These are phyloP conservation scores for Elachura formosa DNA, from an alignment of 2,113 vertebrate species.

Conservation along the genomic window DNA sequence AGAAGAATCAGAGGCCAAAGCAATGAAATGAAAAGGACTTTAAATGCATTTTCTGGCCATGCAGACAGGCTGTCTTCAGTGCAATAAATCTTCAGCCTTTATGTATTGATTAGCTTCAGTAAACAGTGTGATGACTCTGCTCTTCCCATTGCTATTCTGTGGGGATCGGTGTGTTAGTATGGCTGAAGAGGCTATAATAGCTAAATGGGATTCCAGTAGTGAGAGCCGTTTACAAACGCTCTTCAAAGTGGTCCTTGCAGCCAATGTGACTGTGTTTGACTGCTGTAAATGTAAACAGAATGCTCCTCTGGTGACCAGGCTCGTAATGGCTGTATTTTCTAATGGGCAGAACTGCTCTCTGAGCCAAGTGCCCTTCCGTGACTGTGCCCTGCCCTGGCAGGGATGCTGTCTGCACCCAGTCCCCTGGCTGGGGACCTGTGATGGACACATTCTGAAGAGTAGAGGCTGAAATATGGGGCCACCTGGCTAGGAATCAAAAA, in stretches of 20 bases:
- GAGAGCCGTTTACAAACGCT: neutral
- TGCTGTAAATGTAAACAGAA: slow-evolving; percentile 13
- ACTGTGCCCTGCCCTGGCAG: neutral
- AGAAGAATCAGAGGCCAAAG: neutral
- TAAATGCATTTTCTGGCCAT: neutral
- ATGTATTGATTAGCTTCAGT: slow-evolving; percentile 42
- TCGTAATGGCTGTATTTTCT: neutral
- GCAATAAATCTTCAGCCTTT: slow-evolving; percentile 34
- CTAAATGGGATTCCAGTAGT: slow-evolving; percentile 46
- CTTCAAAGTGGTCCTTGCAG: neutral
- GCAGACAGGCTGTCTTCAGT: slow-evolving; percentile 12
- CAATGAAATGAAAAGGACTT: slow-evolving; percentile 29
- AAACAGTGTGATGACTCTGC: slow-evolving; percentile 8
- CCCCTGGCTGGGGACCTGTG: neutral
- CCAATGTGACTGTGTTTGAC: neutral
- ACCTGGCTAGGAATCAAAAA: neutral
- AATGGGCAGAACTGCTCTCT: neutral
- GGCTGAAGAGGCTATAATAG: neutral
- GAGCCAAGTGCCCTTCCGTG: neutral
- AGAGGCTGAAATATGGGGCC: neutral
- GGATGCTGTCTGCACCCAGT: neutral
- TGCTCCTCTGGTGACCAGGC: neutral
- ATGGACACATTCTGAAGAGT: neutral
- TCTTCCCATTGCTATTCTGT: neutral
- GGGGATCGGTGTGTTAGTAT: neutral